Conservation (phyloP, 2,113 vertebrate genomes). For the Pholis gunnellus region DNA sequence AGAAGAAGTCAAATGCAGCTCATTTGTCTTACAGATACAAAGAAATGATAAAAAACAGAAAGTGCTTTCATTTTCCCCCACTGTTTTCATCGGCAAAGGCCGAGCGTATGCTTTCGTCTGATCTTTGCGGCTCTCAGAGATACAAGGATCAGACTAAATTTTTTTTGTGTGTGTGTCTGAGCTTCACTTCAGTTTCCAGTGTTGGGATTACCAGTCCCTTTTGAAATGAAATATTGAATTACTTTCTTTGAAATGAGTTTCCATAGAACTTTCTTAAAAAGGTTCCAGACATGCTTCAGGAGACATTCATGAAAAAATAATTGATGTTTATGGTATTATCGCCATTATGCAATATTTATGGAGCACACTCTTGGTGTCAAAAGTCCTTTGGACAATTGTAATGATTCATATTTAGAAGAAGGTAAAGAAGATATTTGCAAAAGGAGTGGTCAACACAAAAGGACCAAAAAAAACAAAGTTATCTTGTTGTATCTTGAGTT, state of each 20-base stretch:
- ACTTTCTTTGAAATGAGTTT: conserved; percentile 58
- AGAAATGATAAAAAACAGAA: conserved; percentile 38
- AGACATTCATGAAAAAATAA: conserved; percentile 57
- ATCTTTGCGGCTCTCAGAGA: conserved; percentile 40
- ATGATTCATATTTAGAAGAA: conserved; percentile 36
- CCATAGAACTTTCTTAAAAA: conserved; percentile 48
- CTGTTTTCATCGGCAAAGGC: conserved; percentile 32
- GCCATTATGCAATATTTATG: conserved; percentile 50
- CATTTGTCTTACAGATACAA: conserved; percentile 49
- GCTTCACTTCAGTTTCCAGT: conserved; percentile 44
- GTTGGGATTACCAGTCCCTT: conserved; percentile 45
- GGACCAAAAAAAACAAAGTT: conserved; percentile 13
- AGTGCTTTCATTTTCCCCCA: conserved; percentile 8
- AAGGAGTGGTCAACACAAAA: conserved; percentile 6
- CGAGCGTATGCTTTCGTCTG: conserved; percentile 31
- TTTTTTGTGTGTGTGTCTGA: neutral
- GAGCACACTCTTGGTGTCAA: conserved; percentile 21
- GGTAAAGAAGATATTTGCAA: neutral
- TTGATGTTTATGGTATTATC: conserved; percentile 39
- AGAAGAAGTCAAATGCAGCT: conserved; percentile 34
- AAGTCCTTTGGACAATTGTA: conserved; percentile 35
- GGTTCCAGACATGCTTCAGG: conserved; percentile 50
- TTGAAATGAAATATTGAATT: conserved; percentile 63
- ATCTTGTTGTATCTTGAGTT: neutral
- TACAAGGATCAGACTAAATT: conserved; percentile 49